Evolutionary conservation across 1,140 invertebrate species (phyloP).

Genomic region (Calephelis nemesis): DNA sequence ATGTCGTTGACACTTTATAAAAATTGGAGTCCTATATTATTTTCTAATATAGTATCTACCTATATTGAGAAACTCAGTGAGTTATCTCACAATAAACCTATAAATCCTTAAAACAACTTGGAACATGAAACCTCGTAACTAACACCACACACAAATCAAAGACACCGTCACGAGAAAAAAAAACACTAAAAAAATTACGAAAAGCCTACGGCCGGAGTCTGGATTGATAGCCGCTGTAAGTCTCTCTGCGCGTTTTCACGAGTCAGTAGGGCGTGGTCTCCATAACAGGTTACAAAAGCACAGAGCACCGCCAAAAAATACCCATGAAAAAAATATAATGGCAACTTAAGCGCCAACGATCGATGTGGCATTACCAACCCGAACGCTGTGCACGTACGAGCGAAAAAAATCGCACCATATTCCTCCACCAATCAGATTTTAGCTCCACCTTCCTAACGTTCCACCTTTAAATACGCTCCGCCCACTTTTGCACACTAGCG

Average conservation of each 20-base stretch:
- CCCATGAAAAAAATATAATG: constrained; percentile 76
- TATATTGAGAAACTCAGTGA: neutral
- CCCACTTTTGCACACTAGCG: constrained; percentile 51
- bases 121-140: constrained; percentile 39
- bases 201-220: constrained; percentile 60
- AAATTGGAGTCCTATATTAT: too few species aligned
- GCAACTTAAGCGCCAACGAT: constrained; percentile 63
- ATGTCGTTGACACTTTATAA: too few species aligned
- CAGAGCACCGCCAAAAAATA: constrained; percentile 72
- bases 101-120: neutral
- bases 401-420: constrained; percentile 65
- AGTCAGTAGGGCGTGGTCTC: constrained; percentile 60
- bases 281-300: constrained; percentile 70
- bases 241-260: constrained; percentile 52
- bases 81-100: constrained; percentile 5
- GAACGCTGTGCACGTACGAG: constrained; percentile 52
- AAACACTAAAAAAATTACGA: constrained; percentile 56
- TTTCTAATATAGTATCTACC: too few species aligned
- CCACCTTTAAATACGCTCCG: constrained; percentile 45
- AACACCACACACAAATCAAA: constrained; percentile 57
- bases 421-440: constrained; percentile 41
- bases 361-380: constrained; percentile 66
- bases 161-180: constrained; percentile 48
- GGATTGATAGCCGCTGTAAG: constrained; percentile 59
- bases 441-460: constrained; percentile 43